Evolutionary conservation across 2,113 vertebrate genomes (phyloP).

Genomic region (Dermatemys mawii): DNA sequence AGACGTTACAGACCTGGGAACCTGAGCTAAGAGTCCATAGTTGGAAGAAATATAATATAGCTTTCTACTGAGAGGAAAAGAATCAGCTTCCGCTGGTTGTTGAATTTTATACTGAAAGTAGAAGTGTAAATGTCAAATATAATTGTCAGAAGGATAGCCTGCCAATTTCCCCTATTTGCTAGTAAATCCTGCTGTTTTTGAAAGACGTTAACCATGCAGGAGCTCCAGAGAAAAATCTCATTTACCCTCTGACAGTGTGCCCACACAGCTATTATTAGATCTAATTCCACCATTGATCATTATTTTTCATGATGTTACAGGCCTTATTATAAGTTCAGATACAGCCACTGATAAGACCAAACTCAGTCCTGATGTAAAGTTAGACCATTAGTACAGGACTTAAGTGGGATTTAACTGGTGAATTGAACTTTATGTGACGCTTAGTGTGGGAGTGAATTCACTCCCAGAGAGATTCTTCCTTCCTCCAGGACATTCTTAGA

Average conservation of each 20-base stretch:
- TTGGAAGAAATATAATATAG: neutral
- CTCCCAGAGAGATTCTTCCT: constrained; percentile 23
- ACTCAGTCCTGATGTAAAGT: constrained; percentile 45
- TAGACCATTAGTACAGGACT: constrained; percentile 36
- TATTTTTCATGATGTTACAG: neutral
- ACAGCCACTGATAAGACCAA: neutral
- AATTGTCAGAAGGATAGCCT: neutral
- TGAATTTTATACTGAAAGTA: neutral
- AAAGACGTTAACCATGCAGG: neutral
- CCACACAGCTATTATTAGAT: neutral
- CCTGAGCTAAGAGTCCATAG: neutral
- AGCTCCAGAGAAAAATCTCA: neutral
- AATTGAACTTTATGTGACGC: constrained; percentile 10
- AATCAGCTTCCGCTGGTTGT: neutral
- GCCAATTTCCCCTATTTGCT: neutral
- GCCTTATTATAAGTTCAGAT: constrained; percentile 9
- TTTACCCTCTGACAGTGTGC: neutral
- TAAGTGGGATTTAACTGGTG: constrained; percentile 16
- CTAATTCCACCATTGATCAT: constrained; percentile 21
- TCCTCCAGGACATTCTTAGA: neutral
- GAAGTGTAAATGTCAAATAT: neutral
- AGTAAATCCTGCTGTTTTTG: neutral
- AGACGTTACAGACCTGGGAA: accelerated
- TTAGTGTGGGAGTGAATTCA: neutral
- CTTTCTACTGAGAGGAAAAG: neutral